These are phyloP conservation scores for Calliphora vomitoria DNA, from an alignment of 2,888 invertebrate genomes.

Conservation along the genomic window DNA sequence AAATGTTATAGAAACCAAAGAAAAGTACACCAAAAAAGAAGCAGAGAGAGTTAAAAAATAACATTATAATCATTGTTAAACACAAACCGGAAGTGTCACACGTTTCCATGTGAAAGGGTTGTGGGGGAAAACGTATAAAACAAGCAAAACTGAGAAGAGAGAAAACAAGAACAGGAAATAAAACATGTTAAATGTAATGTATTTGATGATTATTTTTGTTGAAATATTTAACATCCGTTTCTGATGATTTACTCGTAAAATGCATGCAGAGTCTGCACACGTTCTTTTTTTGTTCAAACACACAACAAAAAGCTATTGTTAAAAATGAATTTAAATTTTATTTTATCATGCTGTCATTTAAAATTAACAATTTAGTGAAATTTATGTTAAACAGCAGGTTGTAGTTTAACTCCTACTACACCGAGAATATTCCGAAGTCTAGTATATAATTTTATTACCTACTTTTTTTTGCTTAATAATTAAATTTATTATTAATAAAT, in stretches of 20 bases:
- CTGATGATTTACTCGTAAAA: slow-evolving; percentile 19
- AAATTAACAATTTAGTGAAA: too few species aligned
- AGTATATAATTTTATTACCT: too few species aligned
- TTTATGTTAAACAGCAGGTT: too few species aligned
- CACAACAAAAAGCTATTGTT: not conserved
- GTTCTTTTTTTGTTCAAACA: not conserved
- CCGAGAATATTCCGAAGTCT: too few species aligned
- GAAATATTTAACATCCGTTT: slow-evolving; percentile 58
- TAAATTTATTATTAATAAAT: not conserved
- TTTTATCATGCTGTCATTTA: too few species aligned
- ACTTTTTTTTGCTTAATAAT: not conserved
- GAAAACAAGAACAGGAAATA: slow-evolving; percentile 29
- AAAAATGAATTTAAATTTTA: too few species aligned
- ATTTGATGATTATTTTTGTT: slow-evolving; percentile 50
- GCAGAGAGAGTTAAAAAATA: slow-evolving; percentile 5
- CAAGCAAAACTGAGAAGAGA: slow-evolving; percentile 11
- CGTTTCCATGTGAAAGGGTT: slow-evolving; percentile 41
- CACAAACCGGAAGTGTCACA: slow-evolving; percentile 54
- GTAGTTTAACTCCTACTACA: too few species aligned
- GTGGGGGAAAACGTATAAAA: not conserved
- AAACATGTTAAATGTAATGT: slow-evolving; percentile 62
- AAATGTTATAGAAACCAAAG: slow-evolving; percentile 18
- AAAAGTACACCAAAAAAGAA: not conserved
- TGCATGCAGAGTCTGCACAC: not conserved
- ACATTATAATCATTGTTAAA: slow-evolving; percentile 59